phyloP scores from a whole-genome alignment of 2,113 vertebrate genomes.

The Entelurus aequoreus region DNA sequence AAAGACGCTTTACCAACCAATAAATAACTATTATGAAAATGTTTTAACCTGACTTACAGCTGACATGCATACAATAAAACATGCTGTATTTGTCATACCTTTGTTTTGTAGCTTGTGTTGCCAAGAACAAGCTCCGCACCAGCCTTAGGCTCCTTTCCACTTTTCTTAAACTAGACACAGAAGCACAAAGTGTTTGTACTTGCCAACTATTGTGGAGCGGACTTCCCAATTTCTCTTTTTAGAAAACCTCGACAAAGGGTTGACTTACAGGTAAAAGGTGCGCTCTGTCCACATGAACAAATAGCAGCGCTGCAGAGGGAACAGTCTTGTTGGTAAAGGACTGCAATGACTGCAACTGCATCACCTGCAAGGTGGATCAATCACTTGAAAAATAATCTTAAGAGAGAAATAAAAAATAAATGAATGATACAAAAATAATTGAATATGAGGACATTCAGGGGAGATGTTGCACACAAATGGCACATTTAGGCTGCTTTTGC shows the following conservation, averaged over 20 bases:
- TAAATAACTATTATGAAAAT: too few relatives aligned
- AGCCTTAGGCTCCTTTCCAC: constrained; percentile 75
- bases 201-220: too few relatives aligned
- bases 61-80: background rate
- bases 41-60: too few relatives aligned
- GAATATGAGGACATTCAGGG: too few relatives aligned
- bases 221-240: background rate
- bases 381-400: constrained; percentile 3
- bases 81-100: constrained; percentile 58
- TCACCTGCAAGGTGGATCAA: constrained; percentile 63
- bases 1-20: too few relatives aligned
- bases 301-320: constrained; percentile 79
- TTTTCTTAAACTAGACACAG: constrained; percentile 74
- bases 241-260: background rate
- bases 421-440: too few relatives aligned
- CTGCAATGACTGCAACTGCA: constrained; percentile 73
- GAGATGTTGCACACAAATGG: too few relatives aligned
- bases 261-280: constrained; percentile 76
- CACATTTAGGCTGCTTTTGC: too few relatives aligned
- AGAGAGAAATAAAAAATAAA: background rate
- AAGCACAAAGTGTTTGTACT: constrained; percentile 11
- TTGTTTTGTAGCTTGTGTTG: constrained; percentile 71
- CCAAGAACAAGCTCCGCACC: constrained; percentile 69
- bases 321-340: constrained; percentile 74
- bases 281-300: constrained; percentile 79